Evolutionary conservation across 2,888 invertebrate genomes (phyloP).

Genomic region (Copidosoma aretas): DNA sequence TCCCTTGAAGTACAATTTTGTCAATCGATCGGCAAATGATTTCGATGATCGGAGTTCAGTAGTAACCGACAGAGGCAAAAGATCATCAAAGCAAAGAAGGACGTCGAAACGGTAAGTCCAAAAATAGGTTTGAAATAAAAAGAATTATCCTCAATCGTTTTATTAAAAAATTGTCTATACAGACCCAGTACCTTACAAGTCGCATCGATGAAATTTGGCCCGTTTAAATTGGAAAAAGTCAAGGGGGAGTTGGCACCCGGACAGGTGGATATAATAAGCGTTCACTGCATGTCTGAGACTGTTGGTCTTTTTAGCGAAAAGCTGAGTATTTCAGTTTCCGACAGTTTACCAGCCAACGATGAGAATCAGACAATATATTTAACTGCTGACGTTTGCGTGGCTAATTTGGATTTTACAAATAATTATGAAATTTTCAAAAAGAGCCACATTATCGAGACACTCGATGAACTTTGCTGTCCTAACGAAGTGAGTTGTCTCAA

Average conservation of each 20-base stretch:
- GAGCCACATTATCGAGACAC: constrained; percentile 66
- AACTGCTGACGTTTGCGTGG: constrained; percentile 67
- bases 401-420: constrained; percentile 67
- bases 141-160: background rate
- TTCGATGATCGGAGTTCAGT: background rate
- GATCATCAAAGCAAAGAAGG: background rate
- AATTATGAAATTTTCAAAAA: constrained; percentile 68
- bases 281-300: constrained; percentile 57
- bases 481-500: constrained; percentile 55
- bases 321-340: constrained; percentile 57
- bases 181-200: background rate
- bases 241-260: constrained; percentile 57
- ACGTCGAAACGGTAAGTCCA: background rate
- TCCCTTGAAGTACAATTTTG: constrained; percentile 62
- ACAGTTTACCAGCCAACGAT: constrained; percentile 63
- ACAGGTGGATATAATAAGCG: constrained; percentile 53
- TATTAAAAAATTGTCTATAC: background rate
- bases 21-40: background rate
- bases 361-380: constrained; percentile 64
- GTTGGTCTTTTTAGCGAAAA: constrained; percentile 56
- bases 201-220: constrained; percentile 50
- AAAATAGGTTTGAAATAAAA: background rate
- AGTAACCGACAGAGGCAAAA: background rate
- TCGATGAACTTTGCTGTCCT: constrained; percentile 65
- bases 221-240: constrained; percentile 58